Evolutionary conservation across 2,113 vertebrate species (phyloP), one percentile per base, ranked within the genome.

Genomic region (Phalacrocorax carbo): DNA sequence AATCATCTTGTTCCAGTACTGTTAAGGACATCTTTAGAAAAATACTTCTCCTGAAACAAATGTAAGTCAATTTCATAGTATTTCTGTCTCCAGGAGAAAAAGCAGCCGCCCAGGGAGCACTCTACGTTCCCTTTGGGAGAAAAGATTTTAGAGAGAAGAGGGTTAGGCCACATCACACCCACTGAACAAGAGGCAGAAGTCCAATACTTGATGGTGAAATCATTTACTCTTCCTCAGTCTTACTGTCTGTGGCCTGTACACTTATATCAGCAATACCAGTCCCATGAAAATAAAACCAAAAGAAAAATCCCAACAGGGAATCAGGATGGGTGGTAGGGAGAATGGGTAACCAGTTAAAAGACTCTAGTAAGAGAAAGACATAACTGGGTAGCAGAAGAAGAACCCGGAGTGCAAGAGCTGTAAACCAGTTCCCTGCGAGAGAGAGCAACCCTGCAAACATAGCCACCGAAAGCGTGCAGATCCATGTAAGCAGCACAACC

Each of bases 401-500:
- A 72, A 55, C 14, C 1, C 10, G 42, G 18, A 21, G 23, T 0
- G 1, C 9, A 36, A 48, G 6, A 22, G 6, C 6, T 38, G 25
- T 15, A 66, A 89, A 62, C 18, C 3, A 2, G 6, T 29, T 11
- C 34, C 29, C 38, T 25, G 15, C 1, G 1, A 0, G 2, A 73
- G 32, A 27, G 15, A 19, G 13, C 25, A 60, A 18, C 26, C 40
- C 8, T 30, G 7, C 75, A 34, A 57, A 38, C 3, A 8, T 0
- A 27, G 25, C 13, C 64, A 36, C 38, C 0, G 2, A 29, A 30
- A 29, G 10, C 1, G 4, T 34, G 25, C 16, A 48, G 9, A 32
- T 21, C 20, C 2, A 0, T 3, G 0, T 11, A 57, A 57, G 20
- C 4, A 44, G 23, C 57, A 15, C 3, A 38, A n/a, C 4, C 4